Evolutionary conservation across 2,113 vertebrate genomes (phyloP).

Genomic region (Chionodraco myersi): DNA sequence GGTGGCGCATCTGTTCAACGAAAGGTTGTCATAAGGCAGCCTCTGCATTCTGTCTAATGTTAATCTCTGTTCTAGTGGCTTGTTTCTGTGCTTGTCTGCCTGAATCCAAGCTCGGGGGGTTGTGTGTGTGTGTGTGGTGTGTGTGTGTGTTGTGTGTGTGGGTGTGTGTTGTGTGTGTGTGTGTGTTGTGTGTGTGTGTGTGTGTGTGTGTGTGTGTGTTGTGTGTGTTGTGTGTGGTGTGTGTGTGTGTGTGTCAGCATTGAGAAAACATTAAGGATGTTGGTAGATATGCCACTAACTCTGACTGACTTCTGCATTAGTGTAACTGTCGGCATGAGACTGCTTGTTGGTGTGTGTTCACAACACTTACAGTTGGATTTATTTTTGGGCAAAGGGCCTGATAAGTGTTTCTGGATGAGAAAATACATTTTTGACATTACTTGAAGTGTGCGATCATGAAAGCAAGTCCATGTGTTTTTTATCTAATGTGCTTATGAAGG

Average conservation of each 20-base stretch:
- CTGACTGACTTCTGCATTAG: constrained; percentile 34
- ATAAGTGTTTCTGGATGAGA: background rate
- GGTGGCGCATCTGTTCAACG: no score
- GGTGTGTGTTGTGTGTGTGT: no score
- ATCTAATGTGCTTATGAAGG: constrained; percentile 18
- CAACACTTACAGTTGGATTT: constrained; percentile 15
- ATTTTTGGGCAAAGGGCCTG: constrained; percentile 7
- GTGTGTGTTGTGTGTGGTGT: background rate
- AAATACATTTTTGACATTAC: background rate
- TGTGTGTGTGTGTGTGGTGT: background rate
- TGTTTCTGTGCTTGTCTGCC: constrained; percentile 10
- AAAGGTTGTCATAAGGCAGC: no score
- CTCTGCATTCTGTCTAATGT: constrained; percentile 21
- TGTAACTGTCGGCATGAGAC: constrained; percentile 7
- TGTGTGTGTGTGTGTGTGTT: no score
- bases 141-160: no score
- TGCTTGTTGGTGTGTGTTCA: constrained; percentile 8
- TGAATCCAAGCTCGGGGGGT: constrained; percentile 3
- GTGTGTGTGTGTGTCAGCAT: constrained; percentile 14
- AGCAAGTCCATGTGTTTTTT: background rate
- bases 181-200: background rate
- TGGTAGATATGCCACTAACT: constrained; percentile 31
- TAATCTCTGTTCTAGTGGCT: constrained; percentile 23
- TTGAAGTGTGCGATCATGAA: background rate
- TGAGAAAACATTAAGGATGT: constrained; percentile 6